Conservation (phyloP, 1,140 invertebrate genomes). For the Gerris buenoi region DNA sequence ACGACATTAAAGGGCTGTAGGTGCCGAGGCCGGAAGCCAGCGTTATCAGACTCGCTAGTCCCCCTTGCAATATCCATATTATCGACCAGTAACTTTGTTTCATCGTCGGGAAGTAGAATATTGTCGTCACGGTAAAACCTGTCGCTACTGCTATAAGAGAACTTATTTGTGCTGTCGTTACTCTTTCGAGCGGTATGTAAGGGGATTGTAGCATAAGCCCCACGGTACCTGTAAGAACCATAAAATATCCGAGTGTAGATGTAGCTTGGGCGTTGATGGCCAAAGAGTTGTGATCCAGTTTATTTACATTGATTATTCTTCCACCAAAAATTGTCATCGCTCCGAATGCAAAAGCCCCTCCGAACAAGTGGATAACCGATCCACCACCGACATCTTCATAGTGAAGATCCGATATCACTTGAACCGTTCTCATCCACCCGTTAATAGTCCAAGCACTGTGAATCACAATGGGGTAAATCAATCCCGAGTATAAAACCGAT, state of each 20-base stretch:
- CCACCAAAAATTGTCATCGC: not conserved
- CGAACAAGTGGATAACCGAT: conserved; percentile 5
- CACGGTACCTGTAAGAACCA: not conserved
- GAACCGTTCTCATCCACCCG: not conserved
- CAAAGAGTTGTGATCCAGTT: conserved; percentile 7
- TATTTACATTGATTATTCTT: conserved; percentile 2
- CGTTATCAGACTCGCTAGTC: not conserved
- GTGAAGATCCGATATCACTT: not conserved
- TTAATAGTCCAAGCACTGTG: not conserved
- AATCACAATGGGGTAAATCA: conserved; percentile 6
- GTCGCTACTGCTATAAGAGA: not conserved
- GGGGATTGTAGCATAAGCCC: not conserved
- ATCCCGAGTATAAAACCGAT: not conserved
- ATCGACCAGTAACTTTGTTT: conserved; percentile 2
- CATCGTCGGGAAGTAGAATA: not conserved
- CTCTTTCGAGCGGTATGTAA: not conserved
- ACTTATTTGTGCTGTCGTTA: not conserved
- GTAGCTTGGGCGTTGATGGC: conserved; percentile 7
- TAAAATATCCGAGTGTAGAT: conserved; percentile 1
- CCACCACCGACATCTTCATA: conserved; percentile 1
- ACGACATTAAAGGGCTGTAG: not conserved
- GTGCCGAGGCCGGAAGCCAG: not conserved
- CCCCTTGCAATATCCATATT: conserved; percentile 10
- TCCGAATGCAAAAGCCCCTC: conserved; percentile 1
- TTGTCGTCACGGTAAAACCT: conserved; percentile 1